Percentiles rank a stretch among this genome's conserved stretches.
These are phyloP conservation scores for Channa maculata DNA, from an alignment of 2,113 vertebrate species.

Conservation along the genomic window DNA sequence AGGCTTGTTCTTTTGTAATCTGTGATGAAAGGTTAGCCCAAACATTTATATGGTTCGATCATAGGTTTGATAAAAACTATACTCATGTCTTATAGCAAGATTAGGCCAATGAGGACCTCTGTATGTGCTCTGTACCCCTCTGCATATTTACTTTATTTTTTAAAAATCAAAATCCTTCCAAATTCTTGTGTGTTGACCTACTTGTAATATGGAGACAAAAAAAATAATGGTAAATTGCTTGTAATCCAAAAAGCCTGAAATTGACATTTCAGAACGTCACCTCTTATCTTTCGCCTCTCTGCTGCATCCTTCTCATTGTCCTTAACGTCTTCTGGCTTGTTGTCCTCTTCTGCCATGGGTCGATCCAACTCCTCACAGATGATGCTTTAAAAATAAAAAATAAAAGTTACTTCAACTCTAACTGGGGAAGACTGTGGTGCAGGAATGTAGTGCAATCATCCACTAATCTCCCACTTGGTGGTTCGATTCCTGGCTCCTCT, in stretches of 20 bases:
- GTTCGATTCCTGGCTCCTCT: too few relatives aligned
- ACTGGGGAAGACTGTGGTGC: too few relatives aligned
- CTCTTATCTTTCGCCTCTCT: slow-evolving; percentile 84
- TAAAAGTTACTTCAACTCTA: not conserved
- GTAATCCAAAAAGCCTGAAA: not conserved
- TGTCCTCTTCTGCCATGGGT: slow-evolving; percentile 74
- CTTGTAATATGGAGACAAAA: too few relatives aligned
- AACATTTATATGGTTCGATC: not conserved
- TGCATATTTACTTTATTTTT: too few relatives aligned
- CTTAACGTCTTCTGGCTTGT: slow-evolving; percentile 68
- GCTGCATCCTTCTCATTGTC: slow-evolving; percentile 76
- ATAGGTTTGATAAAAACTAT: too few relatives aligned
- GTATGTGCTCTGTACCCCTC: too few relatives aligned
- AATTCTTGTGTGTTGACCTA: too few relatives aligned
- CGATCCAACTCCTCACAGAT: slow-evolving; percentile 91
- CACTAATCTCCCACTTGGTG: too few relatives aligned
- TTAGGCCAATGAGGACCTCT: too few relatives aligned
- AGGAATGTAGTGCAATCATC: too few relatives aligned
- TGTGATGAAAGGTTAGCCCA: slow-evolving; percentile 59
- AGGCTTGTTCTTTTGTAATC: slow-evolving; percentile 94
- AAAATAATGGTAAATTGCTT: not conserved
- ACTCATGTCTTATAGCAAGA: too few relatives aligned
- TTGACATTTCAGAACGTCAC: slow-evolving; percentile 64
- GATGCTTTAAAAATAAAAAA: slow-evolving; percentile 63
- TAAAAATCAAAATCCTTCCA: too few relatives aligned